Base-by-base conservation (phyloP, 2,113 vertebrate species). In the Arvicanthis niloticus region DNA sequence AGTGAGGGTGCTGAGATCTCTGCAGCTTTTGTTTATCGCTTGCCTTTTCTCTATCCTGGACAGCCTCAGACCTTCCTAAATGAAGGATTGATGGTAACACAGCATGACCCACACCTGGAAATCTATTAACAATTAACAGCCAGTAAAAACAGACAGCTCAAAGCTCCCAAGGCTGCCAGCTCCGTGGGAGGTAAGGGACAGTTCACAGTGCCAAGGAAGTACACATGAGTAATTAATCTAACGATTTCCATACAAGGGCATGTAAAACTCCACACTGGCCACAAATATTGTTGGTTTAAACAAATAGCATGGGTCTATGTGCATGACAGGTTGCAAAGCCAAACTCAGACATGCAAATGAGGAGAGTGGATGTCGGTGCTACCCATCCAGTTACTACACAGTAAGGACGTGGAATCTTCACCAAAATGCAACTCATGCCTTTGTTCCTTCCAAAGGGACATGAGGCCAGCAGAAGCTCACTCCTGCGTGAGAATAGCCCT, bases 61-160 rank as follows among this genome's bases (percentile, higher is more conserved):
- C 96, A 94, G 90, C 75, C 91, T 73, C 75, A 92, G 96, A 96
- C 91, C 91, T 96, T 96, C 75, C 93, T 86, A 96, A 96, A 97
- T 90, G 93, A 97, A 98, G 96, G 87, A 98, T 56, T 96, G 97
- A 97, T 97, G 91, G 68, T 86, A 89, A 87, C 95, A 91, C 93
- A 96, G 97, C 96, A 97, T 96, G 97, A 91, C 89, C 80, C 93
- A 88, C 75, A 96, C 94, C 94, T 97, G 96, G 93, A 97, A 98
- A 98, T 97, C 96, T 94, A 97, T 98, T 97, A 98, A 88, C 97
- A 98, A 98, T 98, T 97, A 98, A 96, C 96, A 97, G 87, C 75
- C 82, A 81, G 86, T 91, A 81, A 94, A 96, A 96, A 91, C 78
- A 96, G 84, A 95, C n/a, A 88, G 86, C 42, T 62, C 75, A 85